Evolutionary conservation across 2,113 vertebrate genomes (phyloP), one percentile per base, ranked within the genome.

Genomic region (Microtus montanus): DNA sequence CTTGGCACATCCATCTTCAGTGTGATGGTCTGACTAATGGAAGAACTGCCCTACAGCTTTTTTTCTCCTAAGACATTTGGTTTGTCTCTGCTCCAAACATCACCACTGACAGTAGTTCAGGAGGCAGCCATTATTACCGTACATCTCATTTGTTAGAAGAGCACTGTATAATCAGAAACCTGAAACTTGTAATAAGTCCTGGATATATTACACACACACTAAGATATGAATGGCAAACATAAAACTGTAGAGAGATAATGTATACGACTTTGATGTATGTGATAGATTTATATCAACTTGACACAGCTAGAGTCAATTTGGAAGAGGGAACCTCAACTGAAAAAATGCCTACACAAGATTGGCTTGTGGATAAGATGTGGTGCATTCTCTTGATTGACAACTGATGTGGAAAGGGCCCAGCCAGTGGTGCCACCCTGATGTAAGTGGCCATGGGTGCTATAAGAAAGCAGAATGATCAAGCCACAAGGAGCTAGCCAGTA

Each of bases 91-190:
- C 26, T 95, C 84, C 85, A 58, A 84, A 35, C 58, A 74, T 70
- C 52, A 82, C 64, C 49, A 64, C 3, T 73, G 89, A 88, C 33
- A 89, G 58, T 52, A 93, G 77, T 74, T 61, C 61, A 78, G 52
- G n/a, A 90, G 70, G 47, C 20, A 87, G 54, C 41, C 35, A 47
- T 68, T 74, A 87, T 88, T 80, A 93, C 22, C 64, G 44, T n/a
- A 61, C 14, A 24, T 44, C 73, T 44, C 28, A 54, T n/a, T 64
- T 95, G 64, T 94, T 90, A 70, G 54, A 87, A 93, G 92, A 95
- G n/a, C 9, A 84, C 3, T 80, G 24, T 54, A 47, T 71, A 92
- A 64, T n/a, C 33, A 93, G 52, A 87, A 92, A 97, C 75, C 28
- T 79, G 64, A 87, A 74, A 79, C 13, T 41, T 90, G 24, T 77